Percentiles rank a stretch among this genome's conserved stretches.
phyloP scores from a whole-genome alignment of 2,888 invertebrate genomes.

The Meiosimyza decipiens region DNA sequence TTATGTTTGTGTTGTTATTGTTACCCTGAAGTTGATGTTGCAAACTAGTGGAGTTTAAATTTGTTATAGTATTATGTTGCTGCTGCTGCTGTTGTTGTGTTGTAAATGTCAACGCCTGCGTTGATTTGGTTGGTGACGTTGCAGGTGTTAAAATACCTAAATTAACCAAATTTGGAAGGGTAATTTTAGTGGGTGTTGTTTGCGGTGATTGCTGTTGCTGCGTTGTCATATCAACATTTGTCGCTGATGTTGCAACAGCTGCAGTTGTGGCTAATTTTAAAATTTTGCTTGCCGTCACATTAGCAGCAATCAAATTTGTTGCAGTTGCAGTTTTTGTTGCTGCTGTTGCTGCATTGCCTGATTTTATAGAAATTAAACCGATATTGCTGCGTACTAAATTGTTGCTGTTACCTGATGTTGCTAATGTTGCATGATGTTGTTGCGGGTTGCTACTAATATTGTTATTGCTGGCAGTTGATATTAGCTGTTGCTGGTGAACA shows the following conservation, averaged over 20 bases:
- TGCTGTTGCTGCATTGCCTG: conserved; percentile 48
- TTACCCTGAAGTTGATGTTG: conserved; percentile 48
- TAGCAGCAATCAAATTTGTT: conserved; percentile 64
- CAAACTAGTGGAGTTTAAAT: conserved; percentile 51
- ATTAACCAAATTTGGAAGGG: conserved; percentile 66
- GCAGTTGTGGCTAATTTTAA: conserved; percentile 63
- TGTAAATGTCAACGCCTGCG: conserved; percentile 61
- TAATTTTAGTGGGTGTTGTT: conserved; percentile 59
- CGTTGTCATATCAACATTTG: conserved; percentile 51
- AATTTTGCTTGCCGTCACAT: conserved; percentile 65
- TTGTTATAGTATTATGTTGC: conserved; percentile 53
- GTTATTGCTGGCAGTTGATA: conserved; percentile 43
- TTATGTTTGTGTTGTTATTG: conserved; percentile 5
- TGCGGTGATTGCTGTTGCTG: conserved; percentile 42
- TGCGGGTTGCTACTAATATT: conserved; percentile 47
- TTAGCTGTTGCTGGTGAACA: conserved; percentile 46
- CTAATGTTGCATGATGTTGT: conserved; percentile 44
- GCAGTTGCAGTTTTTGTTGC: conserved; percentile 52
- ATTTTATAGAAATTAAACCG: conserved; percentile 65
- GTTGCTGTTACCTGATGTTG: conserved; percentile 64
- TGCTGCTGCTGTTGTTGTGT: conserved; percentile 49
- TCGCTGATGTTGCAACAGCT: conserved; percentile 56
- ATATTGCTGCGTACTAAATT: conserved; percentile 66
- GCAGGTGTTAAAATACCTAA: conserved; percentile 69
- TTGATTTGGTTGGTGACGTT: conserved; percentile 68